Evolutionary conservation across 37 sponge, comb jelly and placozoan genomes (phyloP), one percentile per base, ranked within the genome.

Genomic region (Geodia barretti): DNA sequence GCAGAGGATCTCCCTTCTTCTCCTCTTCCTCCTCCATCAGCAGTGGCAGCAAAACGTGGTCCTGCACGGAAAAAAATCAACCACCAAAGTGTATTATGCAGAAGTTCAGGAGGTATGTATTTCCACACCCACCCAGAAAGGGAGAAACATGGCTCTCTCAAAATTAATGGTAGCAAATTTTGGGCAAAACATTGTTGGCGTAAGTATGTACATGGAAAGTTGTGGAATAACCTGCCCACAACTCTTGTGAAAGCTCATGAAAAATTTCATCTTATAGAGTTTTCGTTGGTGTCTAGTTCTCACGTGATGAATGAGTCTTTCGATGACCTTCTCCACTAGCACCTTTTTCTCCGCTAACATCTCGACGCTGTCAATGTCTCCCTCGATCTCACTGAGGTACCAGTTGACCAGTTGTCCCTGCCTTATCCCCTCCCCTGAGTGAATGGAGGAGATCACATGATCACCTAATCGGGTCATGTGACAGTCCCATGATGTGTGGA

Each of bases 251-350:
- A 21, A 11, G 20, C 14, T 58, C 5, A 61, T 25, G 19, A 33
- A 33, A 26, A 31, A 32, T 30, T 3, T 33, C 54, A 63, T 34
- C 3, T 14, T 8, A 63, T 25, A 34, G 19, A 39, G 42, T 19
- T 30, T 9, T 39, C 60, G 5, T 2, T 23, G 9, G 39, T 4
- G 4, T 2, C 24, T 30, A 19, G 0, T 20, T 86, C 95, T 91
- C 78, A 97, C 98, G 80, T 95, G 91, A 34, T 93, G 93, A 37
- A 96, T 75, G 9, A 98, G 90, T 1, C 97, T 74, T 7, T 95
- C 97, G 37, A 98, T 92, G 35, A 98, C 93, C 72, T 86, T 92
- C 54, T 96, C 99, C 62, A 94, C 90, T n/a, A 96, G 39, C 26
- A 79, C 32, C 80, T 92, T 98, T 83, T 79, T 92, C 63, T 90